Percentiles rank a stretch among this genome's conserved stretches.
Conservation (phyloP, 1,140 invertebrate genomes). For the Panagrolaimus sp. region DNA sequence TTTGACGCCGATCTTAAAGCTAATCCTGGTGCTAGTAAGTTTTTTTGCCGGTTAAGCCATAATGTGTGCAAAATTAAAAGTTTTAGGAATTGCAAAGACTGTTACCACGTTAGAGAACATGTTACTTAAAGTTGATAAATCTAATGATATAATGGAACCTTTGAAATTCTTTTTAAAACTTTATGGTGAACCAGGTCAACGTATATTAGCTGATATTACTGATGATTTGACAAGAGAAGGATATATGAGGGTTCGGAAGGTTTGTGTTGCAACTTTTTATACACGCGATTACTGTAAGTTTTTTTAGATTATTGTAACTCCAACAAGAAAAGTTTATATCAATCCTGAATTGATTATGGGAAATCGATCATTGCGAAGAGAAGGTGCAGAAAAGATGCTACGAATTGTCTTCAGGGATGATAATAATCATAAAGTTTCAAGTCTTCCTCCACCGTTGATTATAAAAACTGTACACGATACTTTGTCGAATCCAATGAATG, state of each 20-base stretch:
- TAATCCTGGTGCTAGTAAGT: too few species aligned
- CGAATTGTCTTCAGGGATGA: slow-evolving; percentile 39
- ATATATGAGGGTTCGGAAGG: background rate
- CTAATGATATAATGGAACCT: background rate
- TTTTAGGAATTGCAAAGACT: background rate
- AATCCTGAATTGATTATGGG: slow-evolving; percentile 38
- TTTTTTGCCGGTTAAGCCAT: too few species aligned
- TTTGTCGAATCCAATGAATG: background rate
- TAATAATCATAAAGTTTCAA: background rate
- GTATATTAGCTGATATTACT: background rate
- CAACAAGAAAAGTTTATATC: slow-evolving; percentile 35
- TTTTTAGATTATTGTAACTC: slow-evolving; percentile 32
- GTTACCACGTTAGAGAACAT: background rate
- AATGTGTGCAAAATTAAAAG: too few species aligned
- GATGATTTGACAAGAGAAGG: background rate
- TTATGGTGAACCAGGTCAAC: background rate
- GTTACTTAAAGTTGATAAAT: background rate
- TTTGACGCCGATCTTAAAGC: too few species aligned
- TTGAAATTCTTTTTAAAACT: background rate
- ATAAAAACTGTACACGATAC: background rate
- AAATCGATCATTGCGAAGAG: slow-evolving; percentile 45
- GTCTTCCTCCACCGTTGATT: background rate
- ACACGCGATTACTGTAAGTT: background rate
- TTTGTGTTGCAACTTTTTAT: background rate
- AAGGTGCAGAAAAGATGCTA: slow-evolving; percentile 31